These are phyloP conservation scores for Unio pictorum DNA, from an alignment of 2,888 invertebrate species.

Conservation along the genomic window DNA sequence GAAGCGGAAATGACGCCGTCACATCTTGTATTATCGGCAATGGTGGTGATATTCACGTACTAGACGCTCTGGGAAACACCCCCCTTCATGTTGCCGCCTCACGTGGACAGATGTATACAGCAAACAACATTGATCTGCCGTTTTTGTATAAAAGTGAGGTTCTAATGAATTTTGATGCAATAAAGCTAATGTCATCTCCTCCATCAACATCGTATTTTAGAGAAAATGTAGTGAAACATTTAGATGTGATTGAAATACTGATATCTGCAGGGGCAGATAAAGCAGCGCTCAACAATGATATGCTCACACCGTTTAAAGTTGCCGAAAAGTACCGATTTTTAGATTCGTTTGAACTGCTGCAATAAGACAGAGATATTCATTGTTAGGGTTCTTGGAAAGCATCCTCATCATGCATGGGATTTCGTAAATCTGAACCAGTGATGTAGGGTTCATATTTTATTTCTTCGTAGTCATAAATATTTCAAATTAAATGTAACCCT, in stretches of 20 bases:
- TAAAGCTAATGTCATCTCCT: conserved; percentile 3
- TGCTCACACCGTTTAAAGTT: conserved; percentile 6
- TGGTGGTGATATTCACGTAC: conserved; percentile 2
- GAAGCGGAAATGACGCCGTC: conserved; percentile 1
- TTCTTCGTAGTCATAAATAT: no score
- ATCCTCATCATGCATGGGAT: no score
- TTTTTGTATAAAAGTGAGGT: conserved; percentile 3
- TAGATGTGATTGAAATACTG: conserved; percentile 7
- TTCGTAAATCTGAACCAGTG: no score
- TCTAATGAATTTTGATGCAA: conserved; percentile 8
- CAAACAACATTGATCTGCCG: conserved; percentile 3
- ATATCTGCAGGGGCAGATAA: conserved; percentile 9
- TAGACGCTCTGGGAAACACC: conserved; percentile 11
- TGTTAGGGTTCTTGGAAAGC: no score
- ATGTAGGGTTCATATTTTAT: no score
- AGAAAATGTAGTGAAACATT: conserved; percentile 1
- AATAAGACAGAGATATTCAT: no score
- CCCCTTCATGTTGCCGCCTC: conserved; percentile 13
- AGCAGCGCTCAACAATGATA: background rate
- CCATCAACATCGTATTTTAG: conserved; percentile 3
- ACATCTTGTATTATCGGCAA: background rate
- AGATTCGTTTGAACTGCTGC: no score
- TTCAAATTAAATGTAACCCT: no score
- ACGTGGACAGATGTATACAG: conserved; percentile 9
- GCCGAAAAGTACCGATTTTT: conserved; percentile 1